Percentiles rank a stretch among this genome's conserved stretches.
Conservation (phyloP, 1,140 invertebrate genomes). For the Galleria mellonella region DNA sequence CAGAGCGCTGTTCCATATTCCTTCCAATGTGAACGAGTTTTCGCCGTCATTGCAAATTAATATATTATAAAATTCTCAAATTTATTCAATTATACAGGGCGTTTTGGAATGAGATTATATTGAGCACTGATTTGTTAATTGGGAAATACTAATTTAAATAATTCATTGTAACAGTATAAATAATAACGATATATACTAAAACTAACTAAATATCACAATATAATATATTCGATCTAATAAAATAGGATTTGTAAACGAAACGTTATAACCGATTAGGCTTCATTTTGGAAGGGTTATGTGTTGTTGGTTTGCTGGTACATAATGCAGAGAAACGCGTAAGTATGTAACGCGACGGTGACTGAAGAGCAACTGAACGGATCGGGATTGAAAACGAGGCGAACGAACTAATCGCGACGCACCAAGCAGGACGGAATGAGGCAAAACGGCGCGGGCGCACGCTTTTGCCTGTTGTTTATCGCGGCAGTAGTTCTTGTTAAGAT, state of each 20-base stretch:
- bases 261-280: slow-evolving; percentile 72
- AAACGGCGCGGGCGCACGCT: slow-evolving; percentile 67
- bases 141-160: slow-evolving; percentile 55
- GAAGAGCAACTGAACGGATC: slow-evolving; percentile 62
- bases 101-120: slow-evolving; percentile 72
- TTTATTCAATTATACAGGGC: slow-evolving; percentile 32
- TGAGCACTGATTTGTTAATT: slow-evolving; percentile 64
- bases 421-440: slow-evolving; percentile 61
- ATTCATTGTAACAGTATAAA: slow-evolving; percentile 63
- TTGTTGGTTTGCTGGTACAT: slow-evolving; percentile 67
- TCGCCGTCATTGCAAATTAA: slow-evolving; percentile 57
- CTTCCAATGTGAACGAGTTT: slow-evolving; percentile 72
- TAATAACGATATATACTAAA: slow-evolving; percentile 52
- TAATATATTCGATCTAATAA: slow-evolving; percentile 66
- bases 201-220: slow-evolving; percentile 72
- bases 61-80: slow-evolving; percentile 35
- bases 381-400: slow-evolving; percentile 31
- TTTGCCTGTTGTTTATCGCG: slow-evolving; percentile 67
- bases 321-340: slow-evolving; percentile 48
- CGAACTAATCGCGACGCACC: slow-evolving; percentile 53
- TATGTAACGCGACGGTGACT: slow-evolving; percentile 54
- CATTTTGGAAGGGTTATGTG: slow-evolving; percentile 71
- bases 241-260: slow-evolving; percentile 57
- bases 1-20: slow-evolving; percentile 73
- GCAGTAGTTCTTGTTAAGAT: slow-evolving; percentile 57